phyloP scores from a whole-genome alignment of 2,113 vertebrate genomes.

The Psittacula cyanocephala region DNA sequence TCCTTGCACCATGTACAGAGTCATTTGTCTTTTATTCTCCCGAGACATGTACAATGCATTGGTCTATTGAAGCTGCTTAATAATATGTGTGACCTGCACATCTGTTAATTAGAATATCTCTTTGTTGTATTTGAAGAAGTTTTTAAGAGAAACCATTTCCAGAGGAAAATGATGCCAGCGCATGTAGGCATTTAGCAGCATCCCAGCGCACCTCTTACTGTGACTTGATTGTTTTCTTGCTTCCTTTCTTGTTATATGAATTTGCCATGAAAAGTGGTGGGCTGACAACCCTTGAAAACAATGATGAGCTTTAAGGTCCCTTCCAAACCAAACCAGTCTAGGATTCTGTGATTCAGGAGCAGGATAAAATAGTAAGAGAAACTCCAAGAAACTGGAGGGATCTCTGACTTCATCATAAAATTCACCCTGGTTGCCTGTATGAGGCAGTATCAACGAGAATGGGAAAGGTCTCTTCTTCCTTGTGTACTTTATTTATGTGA shows the following conservation, averaged over 20 bases:
- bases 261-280: not conserved
- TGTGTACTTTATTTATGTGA: not conserved
- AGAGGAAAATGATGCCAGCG: not conserved
- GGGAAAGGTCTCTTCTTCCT: not conserved
- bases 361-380: not conserved
- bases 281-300: not conserved
- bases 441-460: accelerated
- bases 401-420: not conserved
- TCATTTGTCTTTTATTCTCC: not conserved
- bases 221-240: not conserved
- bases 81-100: not conserved
- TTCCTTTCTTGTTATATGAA: not conserved
- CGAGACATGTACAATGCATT: not conserved
- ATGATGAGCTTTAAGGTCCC: not conserved
- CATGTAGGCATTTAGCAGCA: not conserved
- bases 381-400: not conserved
- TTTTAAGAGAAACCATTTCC: not conserved
- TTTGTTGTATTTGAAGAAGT: not conserved
- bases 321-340: not conserved
- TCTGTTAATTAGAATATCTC: not conserved
- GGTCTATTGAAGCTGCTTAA: not conserved
- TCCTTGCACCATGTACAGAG: not conserved
- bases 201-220: not conserved
- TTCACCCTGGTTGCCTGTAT: not conserved
- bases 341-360: not conserved